phyloP scores from a whole-genome alignment of 2,797 vertebrate genomes.

The Spinibarbus caldwelli region DNA sequence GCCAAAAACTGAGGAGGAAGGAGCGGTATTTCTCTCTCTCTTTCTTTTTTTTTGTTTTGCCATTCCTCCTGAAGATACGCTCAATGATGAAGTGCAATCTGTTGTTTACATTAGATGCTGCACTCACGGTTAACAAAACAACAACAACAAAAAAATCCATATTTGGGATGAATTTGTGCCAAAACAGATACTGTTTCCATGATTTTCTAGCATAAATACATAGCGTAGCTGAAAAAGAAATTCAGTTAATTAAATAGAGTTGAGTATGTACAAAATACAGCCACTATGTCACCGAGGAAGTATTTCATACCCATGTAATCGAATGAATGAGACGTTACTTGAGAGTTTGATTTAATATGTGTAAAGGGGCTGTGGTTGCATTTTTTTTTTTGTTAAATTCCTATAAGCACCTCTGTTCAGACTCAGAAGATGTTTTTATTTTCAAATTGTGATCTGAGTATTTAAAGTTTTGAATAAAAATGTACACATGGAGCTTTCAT shows the following conservation, averaged over 20 bases:
- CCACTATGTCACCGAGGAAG: constrained; percentile 11
- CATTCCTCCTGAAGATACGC: constrained; percentile 82
- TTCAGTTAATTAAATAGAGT: too few species aligned
- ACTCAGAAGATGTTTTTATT: constrained; percentile 24
- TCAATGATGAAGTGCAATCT: constrained; percentile 64
- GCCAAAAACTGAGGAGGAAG: constrained; percentile 78
- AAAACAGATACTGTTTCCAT: constrained; percentile 62
- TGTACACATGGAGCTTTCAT: constrained; percentile 63
- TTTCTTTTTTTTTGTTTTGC: constrained; percentile 74
- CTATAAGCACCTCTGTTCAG: constrained; percentile 42
- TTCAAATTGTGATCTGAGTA: constrained; percentile 49
- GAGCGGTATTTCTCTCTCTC: too few species aligned
- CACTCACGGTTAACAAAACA: constrained; percentile 59
- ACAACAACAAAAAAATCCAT: neutral
- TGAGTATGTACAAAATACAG: neutral
- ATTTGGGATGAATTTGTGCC: constrained; percentile 73
- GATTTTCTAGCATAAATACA: neutral
- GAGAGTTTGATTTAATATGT: constrained; percentile 25
- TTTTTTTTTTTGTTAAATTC: constrained; percentile 41
- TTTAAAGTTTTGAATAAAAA: constrained; percentile 54
- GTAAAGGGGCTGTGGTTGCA: constrained; percentile 11
- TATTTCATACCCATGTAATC: constrained; percentile 2
- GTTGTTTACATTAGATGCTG: constrained; percentile 78
- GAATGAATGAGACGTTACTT: constrained; percentile 24
- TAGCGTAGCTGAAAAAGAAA: neutral